phyloP scores from a whole-genome alignment of 2,888 invertebrate species.

The Hecatera dysodea region DNA sequence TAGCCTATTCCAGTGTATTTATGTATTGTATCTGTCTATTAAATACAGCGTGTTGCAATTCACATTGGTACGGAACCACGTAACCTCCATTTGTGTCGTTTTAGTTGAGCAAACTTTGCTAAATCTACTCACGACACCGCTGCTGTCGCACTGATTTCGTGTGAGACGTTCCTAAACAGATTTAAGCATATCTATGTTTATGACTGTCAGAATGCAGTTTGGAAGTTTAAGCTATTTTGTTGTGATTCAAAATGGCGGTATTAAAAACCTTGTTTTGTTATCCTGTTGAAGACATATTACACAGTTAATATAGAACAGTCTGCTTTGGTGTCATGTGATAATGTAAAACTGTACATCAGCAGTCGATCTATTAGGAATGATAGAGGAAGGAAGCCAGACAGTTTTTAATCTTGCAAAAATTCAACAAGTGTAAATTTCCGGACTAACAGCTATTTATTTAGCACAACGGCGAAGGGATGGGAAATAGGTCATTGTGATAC shows the following conservation, averaged over 20 bases:
- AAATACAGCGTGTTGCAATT: background rate
- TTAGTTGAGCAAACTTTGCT: constrained; percentile 32
- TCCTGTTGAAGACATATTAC: background rate
- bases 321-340: background rate
- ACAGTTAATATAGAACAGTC: background rate
- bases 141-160: constrained; percentile 35
- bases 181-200: background rate
- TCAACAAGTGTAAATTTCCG: no score
- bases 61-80: constrained; percentile 12
- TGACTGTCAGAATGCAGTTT: background rate
- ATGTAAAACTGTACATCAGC: no score
- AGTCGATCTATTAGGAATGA: no score
- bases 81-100: constrained; percentile 26
- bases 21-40: background rate
- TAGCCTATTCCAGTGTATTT: no score
- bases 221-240: background rate
- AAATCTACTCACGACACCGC: constrained; percentile 12
- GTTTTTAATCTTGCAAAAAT: no score
- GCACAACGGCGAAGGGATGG: constrained; percentile 14
- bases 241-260: background rate
- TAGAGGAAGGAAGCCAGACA: no score
- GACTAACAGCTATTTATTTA: constrained; percentile 26
- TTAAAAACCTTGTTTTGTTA: background rate
- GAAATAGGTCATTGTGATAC: constrained; percentile 50
- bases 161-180: background rate